Evolutionary conservation across 2,113 vertebrate genomes (phyloP).

Genomic region (Brachirus orientalis): DNA sequence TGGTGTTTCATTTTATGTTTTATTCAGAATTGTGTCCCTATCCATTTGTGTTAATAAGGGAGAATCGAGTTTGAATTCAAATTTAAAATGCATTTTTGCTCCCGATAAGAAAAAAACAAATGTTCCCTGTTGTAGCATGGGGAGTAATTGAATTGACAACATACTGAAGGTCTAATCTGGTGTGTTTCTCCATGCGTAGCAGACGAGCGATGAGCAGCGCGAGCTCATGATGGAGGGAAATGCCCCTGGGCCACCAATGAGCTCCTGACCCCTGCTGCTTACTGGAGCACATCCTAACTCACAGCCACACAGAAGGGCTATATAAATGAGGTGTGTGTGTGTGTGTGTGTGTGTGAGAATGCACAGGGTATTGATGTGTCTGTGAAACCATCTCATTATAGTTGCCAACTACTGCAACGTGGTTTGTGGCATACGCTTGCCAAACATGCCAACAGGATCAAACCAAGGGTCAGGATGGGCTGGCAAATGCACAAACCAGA

Average conservation of each 20-base stretch:
- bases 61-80: too few relatives aligned
- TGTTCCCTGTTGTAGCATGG: conserved; percentile 39
- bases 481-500: background rate
- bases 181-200: conserved; percentile 27
- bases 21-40: background rate
- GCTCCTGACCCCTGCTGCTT: conserved; percentile 58
- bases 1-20: conserved; percentile 39
- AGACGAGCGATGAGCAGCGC: background rate
- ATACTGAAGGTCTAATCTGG: conserved; percentile 28
- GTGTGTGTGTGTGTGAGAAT: conserved; percentile 15
- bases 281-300: conserved; percentile 46
- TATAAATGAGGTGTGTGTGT: conserved; percentile 31
- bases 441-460: conserved; percentile 1
- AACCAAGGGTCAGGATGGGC: background rate
- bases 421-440: background rate
- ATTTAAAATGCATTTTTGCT: conserved; percentile 33
- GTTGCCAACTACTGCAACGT: background rate
- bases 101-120: conserved; percentile 59
- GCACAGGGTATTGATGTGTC: too few relatives aligned
- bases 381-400: conserved; percentile 34
- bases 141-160: conserved; percentile 57
- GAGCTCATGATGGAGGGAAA: conserved; percentile 8
- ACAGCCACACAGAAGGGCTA: conserved; percentile 14
- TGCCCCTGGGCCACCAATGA: conserved; percentile 35
- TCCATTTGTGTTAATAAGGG: too few relatives aligned